Percentiles rank a stretch among this genome's conserved stretches.
These are phyloP conservation scores for Tadarida brasiliensis DNA, from an alignment of 2,797 vertebrate species.

Conservation along the genomic window DNA sequence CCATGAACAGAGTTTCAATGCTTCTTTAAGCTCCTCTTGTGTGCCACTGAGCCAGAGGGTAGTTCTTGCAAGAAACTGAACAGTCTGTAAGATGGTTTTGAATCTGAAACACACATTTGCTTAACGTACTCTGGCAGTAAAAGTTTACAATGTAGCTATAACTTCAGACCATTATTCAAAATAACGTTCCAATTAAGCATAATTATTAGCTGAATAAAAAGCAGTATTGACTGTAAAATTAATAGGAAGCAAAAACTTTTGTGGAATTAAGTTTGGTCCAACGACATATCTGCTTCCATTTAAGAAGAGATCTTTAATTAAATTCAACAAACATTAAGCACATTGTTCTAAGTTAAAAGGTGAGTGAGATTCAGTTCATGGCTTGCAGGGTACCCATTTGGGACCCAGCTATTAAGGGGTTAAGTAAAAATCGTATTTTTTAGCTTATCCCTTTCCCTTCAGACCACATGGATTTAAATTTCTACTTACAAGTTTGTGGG, in stretches of 20 bases:
- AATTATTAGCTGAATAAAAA: conserved; percentile 28
- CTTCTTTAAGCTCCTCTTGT: neutral
- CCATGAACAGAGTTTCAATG: neutral
- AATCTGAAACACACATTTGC: conserved; percentile 11
- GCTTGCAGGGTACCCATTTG: neutral
- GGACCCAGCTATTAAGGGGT: neutral
- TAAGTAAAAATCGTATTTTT: conserved; percentile 25
- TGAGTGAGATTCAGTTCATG: neutral
- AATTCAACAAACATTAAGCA: conserved; percentile 22
- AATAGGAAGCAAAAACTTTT: conserved; percentile 50
- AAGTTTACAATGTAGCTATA: conserved; percentile 28
- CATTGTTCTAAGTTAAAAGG: neutral
- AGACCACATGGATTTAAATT: neutral
- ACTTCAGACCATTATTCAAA: conserved; percentile 49
- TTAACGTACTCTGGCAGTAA: conserved; percentile 38
- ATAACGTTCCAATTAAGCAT: neutral
- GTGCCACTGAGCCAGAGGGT: neutral
- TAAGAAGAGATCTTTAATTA: conserved; percentile 60
- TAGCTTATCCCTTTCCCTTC: neutral
- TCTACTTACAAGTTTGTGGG: neutral
- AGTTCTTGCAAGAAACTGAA: neutral
- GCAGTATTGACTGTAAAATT: conserved; percentile 46
- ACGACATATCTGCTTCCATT: conserved; percentile 7
- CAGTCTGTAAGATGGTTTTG: conserved; percentile 29
- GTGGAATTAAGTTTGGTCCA: conserved; percentile 38